Evolutionary conservation across 2,888 invertebrate species (phyloP).

Genomic region (Callinectes sapidus): DNA sequence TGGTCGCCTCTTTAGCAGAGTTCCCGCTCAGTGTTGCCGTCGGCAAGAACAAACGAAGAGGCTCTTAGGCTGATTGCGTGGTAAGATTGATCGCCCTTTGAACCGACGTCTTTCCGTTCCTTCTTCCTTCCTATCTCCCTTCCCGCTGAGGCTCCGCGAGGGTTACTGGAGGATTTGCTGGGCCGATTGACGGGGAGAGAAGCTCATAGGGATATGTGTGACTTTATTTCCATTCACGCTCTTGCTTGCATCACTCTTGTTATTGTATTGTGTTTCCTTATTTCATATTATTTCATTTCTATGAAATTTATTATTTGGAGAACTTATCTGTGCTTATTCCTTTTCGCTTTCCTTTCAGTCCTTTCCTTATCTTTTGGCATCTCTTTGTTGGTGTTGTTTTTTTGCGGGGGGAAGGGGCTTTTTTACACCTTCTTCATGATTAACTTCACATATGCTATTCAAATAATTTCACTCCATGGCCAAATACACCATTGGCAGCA

Average conservation of each 20-base stretch:
- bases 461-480: no score
- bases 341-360: not conserved
- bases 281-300: no score
- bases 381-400: not conserved
- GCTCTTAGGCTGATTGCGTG: slow-evolving; percentile 12
- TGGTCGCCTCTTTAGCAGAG: not conserved
- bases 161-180: not conserved
- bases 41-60: not conserved
- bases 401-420: not conserved
- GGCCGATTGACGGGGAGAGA: not conserved
- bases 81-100: slow-evolving; percentile 13
- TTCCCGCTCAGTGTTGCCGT: not conserved
- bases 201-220: not conserved
- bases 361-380: not conserved
- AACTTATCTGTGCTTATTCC: no score
- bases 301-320: no score
- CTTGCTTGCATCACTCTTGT: not conserved
- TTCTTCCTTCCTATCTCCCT: not conserved
- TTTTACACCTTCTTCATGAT: not conserved
- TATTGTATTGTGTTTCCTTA: no score
- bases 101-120: not conserved
- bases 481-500: no score
- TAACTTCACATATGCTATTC: no score
- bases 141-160: not conserved
- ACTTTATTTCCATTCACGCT: not conserved